Evolutionary conservation across 2,888 invertebrate species (phyloP), one percentile per base, ranked within the genome.

Genomic region (Sturmia bella): DNA sequence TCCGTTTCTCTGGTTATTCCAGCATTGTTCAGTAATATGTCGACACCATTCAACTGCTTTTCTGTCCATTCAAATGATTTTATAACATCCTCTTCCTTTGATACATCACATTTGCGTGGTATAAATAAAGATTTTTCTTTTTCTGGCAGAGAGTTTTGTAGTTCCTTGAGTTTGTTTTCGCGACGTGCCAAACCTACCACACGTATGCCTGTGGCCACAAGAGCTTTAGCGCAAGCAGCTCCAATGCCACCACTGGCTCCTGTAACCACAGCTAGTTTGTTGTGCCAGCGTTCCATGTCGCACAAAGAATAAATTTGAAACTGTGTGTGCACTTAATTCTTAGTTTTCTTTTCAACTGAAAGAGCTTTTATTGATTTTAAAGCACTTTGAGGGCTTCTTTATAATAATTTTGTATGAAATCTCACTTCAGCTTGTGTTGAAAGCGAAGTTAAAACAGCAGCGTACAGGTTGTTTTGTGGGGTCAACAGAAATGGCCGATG

Each of bases 171-270:
- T 27, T 88, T 88, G 1, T 92, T 91, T 27, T 92, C 88, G n/a
- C 92, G 90, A 45, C 93, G 89, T 0, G 93, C 93, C 75, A 93
- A 87, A 0, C 92, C 93, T 0, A 93, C 91, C 0, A 94, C 94
- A 52, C 91, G 91, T 80, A 94, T 84, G 1, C 93, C 94, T n/a
- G 91, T 89, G 24, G 88, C 87, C 0, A 92, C 91, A 64, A 93
- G 87, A 32, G 90, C 89, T 48, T 87, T 87, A 1, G 90, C 90
- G 70, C 92, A 91, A 1, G 91, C 92, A 0, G 92, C 92, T n/a
- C 93, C 94, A 80, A 94, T 94, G 0, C 94, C 94, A 0, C 92
- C 91, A 87, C 94, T 94, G 5, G 93, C 94, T 0, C 94, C 94
- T 0, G 94, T 94, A 48, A 94, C 93, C 24, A 94, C 91, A 0